phyloP scores from a whole-genome alignment of 2,888 invertebrate species.

The Agrochola circellaris region DNA sequence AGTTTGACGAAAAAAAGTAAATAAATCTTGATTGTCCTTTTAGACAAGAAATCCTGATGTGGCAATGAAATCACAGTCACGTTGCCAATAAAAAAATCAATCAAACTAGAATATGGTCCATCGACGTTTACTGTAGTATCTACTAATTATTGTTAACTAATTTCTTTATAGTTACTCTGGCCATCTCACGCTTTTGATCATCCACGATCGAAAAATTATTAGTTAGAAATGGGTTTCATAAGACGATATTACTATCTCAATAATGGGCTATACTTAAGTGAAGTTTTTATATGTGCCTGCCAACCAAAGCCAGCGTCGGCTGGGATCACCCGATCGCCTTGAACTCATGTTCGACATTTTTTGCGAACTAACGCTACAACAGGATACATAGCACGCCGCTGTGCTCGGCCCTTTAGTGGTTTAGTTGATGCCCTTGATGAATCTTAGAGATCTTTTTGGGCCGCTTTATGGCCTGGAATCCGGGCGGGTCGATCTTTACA shows the following conservation, averaged over 20 bases:
- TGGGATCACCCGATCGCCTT: constrained; percentile 87
- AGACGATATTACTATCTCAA: constrained; percentile 18
- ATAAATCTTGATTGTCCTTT: not conserved
- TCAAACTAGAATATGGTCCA: not conserved
- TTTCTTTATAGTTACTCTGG: not conserved
- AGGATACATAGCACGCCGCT: constrained; percentile 81
- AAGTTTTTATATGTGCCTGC: constrained; percentile 68
- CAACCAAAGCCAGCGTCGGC: constrained; percentile 55
- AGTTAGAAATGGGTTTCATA: not conserved
- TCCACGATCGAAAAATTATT: not conserved
- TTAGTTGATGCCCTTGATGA: constrained; percentile 85
- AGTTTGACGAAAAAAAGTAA: not conserved
- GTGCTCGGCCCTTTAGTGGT: constrained; percentile 78
- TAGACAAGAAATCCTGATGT: constrained; percentile 12
- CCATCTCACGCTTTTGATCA: not conserved
- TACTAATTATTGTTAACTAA: not conserved
- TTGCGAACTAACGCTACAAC: constrained; percentile 83
- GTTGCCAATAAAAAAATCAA: not conserved
- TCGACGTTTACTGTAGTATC: not conserved
- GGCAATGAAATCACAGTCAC: not conserved
- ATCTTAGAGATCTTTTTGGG: constrained; percentile 70
- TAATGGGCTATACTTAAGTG: constrained; percentile 44
- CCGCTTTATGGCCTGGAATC: constrained; percentile 65
- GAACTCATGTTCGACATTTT: constrained; percentile 89
- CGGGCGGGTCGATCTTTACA: constrained; percentile 47